Evolutionary conservation across 2,113 vertebrate genomes (phyloP).

Genomic region (Scytalopus superciliaris): DNA sequence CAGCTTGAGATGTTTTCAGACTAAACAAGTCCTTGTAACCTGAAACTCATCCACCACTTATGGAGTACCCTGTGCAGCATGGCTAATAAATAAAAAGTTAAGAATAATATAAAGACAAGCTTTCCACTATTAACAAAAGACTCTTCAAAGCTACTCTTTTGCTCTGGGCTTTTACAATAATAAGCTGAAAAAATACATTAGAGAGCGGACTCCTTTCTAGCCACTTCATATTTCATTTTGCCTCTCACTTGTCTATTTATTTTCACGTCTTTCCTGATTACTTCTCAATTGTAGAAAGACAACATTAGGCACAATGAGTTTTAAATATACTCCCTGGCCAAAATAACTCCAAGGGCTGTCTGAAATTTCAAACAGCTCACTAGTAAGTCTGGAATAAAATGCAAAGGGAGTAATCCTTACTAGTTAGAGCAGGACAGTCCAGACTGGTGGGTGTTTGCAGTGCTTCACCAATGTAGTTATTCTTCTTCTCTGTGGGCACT

Average conservation of each 20-base stretch:
- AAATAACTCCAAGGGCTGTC: conserved; percentile 57
- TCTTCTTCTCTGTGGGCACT: not conserved
- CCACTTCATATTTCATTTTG: conserved; percentile 70
- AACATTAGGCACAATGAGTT: conserved; percentile 61
- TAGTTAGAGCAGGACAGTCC: not conserved
- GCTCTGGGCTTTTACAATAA: conserved; percentile 68
- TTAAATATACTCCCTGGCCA: conserved; percentile 66
- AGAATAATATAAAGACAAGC: conserved; percentile 38
- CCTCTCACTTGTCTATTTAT: conserved; percentile 67
- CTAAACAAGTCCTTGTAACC: conserved; percentile 47
- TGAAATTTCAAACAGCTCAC: conserved; percentile 32
- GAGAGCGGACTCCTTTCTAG: conserved; percentile 50
- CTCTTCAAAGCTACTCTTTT: conserved; percentile 65
- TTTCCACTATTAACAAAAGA: conserved; percentile 42
- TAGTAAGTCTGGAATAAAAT: not conserved
- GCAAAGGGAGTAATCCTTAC: not conserved
- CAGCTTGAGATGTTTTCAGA: conserved; percentile 53
- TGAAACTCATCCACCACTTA: conserved; percentile 15
- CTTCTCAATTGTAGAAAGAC: conserved; percentile 58
- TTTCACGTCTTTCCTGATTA: conserved; percentile 66
- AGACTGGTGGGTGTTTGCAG: not conserved
- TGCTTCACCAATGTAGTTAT: not conserved
- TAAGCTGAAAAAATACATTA: conserved; percentile 66
- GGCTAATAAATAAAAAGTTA: conserved; percentile 65
- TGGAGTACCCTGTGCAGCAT: not conserved